Percentiles rank a stretch among this genome's conserved stretches.
Conservation (phyloP, 1,140 invertebrate genomes). For the Pachypsylla venusta region DNA sequence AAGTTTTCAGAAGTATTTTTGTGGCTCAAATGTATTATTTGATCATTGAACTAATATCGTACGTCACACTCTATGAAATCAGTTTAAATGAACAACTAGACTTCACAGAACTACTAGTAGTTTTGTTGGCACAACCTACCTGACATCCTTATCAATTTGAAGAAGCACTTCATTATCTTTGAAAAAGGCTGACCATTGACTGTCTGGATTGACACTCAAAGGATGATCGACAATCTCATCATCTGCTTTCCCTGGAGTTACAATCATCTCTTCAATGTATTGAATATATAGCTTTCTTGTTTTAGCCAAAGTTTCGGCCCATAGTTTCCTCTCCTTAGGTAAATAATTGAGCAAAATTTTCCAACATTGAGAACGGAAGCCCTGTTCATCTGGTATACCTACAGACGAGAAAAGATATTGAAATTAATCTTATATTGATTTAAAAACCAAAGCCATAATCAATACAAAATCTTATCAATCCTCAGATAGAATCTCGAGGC, state of each 20-base stretch:
- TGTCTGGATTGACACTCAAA: slow-evolving; percentile 82
- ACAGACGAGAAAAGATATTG: slow-evolving; percentile 25
- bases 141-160: slow-evolving; percentile 95
- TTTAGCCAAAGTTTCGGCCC: slow-evolving; percentile 45
- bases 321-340: slow-evolving; percentile 43
- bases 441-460: not conserved
- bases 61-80: no score
- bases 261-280: slow-evolving; percentile 74
- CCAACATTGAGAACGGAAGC: slow-evolving; percentile 61
- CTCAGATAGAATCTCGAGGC: not conserved
- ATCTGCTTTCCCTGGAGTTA: slow-evolving; percentile 48
- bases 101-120: not conserved
- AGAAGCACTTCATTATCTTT: slow-evolving; percentile 91
- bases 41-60: no score
- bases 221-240: slow-evolving; percentile 59
- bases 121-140: slow-evolving; percentile 36
- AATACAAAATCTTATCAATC: not conserved
- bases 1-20: no score
- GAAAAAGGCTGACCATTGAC: slow-evolving; percentile 85
- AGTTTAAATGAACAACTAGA: no score
- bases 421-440: not conserved
- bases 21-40: no score
- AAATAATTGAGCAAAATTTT: slow-evolving; percentile 70
- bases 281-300: slow-evolving; percentile 64
- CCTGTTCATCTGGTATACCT: slow-evolving; percentile 71